Evolutionary conservation across 1,140 invertebrate genomes (phyloP), one percentile per base, ranked within the genome.

Genomic region (Bombus confusus): DNA sequence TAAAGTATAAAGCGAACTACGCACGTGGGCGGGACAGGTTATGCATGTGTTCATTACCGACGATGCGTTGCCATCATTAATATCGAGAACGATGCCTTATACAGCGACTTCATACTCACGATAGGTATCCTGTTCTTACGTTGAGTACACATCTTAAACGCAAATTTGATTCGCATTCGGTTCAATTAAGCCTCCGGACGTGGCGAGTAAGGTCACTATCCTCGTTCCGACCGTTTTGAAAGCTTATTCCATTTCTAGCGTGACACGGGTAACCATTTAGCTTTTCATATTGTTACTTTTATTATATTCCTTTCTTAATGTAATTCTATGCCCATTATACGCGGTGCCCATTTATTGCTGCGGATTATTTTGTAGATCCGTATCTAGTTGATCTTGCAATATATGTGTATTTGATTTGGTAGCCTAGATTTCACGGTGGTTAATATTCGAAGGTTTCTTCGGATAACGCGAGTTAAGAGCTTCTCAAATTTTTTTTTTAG

Each of bases 21-120:
- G 86, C 76, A 88, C 84, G 90, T 90, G 75, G 90, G 90, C 90
- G 90, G 88, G 84, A 87, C 81, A 84, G 84, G 81, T 91, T 84
- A 76, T 72, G 78, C 72, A 87, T 86, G 89, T 89, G 82, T 90
- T 91, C 88, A 90, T 90, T 91, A 89, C 83, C 41, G 64, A 66
- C 74, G 75, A 89, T 89, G 79, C 79, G 66, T 86, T 88, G 83
- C 83, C 87, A 88, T 89, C 87, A 89, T 89, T 89, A 89, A 89
- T 89, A 89, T 89, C 71, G 80, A n/a, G 87, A 86, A 86, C 83
- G 83, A 88, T 43, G 79, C 83, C 87, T 88, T 88, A 85, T 88
- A 88, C 71, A 88, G 82, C 78, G 57, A 47, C 71, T 28, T n/a
- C 39, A 39, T 41, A 39, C 25, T 39, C 37, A 3, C 37, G 37